Base-by-base conservation (phyloP, 2,113 vertebrate species). In the Dromas ardeola region DNA sequence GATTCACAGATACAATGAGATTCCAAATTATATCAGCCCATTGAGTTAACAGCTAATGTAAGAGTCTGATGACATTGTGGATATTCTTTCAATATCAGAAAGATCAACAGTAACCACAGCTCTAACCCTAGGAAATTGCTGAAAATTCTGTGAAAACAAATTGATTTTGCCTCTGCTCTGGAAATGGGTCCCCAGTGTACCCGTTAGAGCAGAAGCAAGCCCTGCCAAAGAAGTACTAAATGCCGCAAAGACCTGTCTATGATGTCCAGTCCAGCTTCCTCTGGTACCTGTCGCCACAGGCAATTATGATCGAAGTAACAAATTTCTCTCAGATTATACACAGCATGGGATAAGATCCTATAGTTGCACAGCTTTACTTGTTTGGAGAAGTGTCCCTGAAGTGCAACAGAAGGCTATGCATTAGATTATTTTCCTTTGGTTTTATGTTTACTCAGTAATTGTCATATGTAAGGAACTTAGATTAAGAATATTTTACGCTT, bases 81-180 rank as follows among this genome's bases (percentile, higher is more conserved):
- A 91, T 96, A 63, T 81, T 92, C 49, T 77, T 91, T 86, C 17
- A 63, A 11, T 47, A 87, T 79, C 88, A 95, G 63, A 91, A 42
- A 72, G 73, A 92, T 34, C 19, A 70, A 18, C 18, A 73, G 45
- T n/a, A 94, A 96, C 69, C 43, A 87, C 61, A 95, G 15, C 30
- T 83, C 56, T 73, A 84, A 89, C 59, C 23, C 65, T 80, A 43
- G 71, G 40, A 93, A 91, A 53, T 32, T 78, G 29, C 67, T 94
- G 63, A 66, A 91, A 96, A 91, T 76, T 96, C 76, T 92, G 78
- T 55, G 88, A 93, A 97, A 94, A 76, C 27, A 93, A 59, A 87
- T 58, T 69, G 86, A 92, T 94, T 84, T 97, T 85, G 81, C 72
- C 74, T 94, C 29, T 26, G 43, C 69, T 76, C 58, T 55, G 71